These are phyloP conservation scores for Calliphora vicina DNA, from an alignment of 1,140 invertebrate genomes.

Conservation along the genomic window DNA sequence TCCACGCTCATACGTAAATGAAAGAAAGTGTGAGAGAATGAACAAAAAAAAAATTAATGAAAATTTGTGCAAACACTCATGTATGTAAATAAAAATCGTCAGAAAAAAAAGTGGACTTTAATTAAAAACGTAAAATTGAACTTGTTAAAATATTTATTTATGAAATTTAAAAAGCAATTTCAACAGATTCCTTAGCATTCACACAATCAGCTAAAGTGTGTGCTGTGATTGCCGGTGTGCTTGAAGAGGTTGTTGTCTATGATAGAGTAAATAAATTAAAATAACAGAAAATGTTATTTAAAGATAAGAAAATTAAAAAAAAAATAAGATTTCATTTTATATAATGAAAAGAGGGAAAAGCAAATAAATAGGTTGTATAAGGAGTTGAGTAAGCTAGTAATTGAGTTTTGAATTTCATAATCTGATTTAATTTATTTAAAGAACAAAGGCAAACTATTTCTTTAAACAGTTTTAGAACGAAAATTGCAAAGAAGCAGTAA, in stretches of 20 bases:
- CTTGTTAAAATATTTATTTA: not conserved
- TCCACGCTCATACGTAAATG: not conserved
- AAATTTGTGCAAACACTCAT: not conserved
- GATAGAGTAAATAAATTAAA: too few species aligned
- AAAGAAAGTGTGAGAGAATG: not conserved
- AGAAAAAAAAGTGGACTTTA: not conserved
- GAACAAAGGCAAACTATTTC: too few species aligned
- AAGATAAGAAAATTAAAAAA: not conserved
- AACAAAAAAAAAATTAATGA: not conserved
- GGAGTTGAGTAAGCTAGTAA: too few species aligned
- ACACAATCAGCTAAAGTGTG: too few species aligned
- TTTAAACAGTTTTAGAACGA: too few species aligned
- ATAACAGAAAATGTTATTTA: not conserved
- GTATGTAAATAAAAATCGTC: not conserved
- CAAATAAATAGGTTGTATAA: not conserved
- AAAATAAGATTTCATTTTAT: not conserved
- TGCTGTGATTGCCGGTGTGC: too few species aligned
- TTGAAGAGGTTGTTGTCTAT: too few species aligned
- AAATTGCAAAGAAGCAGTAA: too few species aligned
- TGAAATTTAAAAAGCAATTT: too few species aligned
- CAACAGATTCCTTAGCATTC: too few species aligned
- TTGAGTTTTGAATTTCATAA: too few species aligned
- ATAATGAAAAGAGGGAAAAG: not conserved
- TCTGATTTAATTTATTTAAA: too few species aligned
- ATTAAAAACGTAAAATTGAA: not conserved